Evolutionary conservation across 2,113 vertebrate genomes (phyloP).

Genomic region (Oenanthe oenanthe): DNA sequence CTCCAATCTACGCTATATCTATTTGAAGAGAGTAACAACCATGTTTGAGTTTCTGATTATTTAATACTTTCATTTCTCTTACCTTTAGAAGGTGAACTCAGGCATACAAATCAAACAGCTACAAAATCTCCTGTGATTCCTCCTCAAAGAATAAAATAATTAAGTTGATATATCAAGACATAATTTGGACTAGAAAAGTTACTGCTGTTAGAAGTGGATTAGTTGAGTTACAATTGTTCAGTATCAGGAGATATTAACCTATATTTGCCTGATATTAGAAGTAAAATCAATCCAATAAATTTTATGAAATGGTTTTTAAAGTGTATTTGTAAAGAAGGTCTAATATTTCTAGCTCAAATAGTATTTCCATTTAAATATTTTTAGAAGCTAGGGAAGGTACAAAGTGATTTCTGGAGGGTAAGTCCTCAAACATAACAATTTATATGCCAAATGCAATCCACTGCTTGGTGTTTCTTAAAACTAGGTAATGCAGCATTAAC

Average conservation of each 20-base stretch:
- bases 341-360: conserved; percentile 36
- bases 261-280: neutral
- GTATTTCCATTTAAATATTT: neutral
- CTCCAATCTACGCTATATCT: neutral
- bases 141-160: conserved; percentile 17
- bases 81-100: neutral
- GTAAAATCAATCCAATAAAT: neutral
- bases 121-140: neutral
- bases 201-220: neutral
- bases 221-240: neutral
- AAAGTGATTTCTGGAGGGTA: neutral
- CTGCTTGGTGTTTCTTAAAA: neutral
- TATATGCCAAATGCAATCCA: conserved; percentile 10
- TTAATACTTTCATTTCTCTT: conserved; percentile 18
- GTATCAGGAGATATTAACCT: neutral
- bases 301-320: neutral
- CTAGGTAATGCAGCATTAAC: neutral
- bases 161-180: neutral
- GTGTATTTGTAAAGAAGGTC: neutral
- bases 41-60: conserved; percentile 32
- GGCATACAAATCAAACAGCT: conserved; percentile 13
- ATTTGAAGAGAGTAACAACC: neutral
- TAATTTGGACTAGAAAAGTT: neutral
- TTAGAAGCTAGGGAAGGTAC: neutral
- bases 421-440: conserved; percentile 23